Percentiles rank a stretch among this genome's conserved stretches.
Evolutionary conservation across 2,797 vertebrate genomes (phyloP).

Genomic region (Tiaroga cobitis): DNA sequence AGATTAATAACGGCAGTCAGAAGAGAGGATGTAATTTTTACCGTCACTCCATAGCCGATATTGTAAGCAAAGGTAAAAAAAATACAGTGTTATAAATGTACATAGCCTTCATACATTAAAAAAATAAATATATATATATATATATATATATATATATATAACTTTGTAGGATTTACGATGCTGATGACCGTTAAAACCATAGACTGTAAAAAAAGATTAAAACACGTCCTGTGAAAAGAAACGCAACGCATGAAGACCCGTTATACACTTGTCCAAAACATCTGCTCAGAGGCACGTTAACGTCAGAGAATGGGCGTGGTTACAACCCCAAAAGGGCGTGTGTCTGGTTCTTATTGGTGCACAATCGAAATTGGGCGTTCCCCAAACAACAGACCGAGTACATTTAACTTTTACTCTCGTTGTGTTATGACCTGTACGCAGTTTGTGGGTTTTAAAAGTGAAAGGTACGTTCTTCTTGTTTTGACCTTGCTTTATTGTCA

Average conservation of each 20-base stretch:
- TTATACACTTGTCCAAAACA: background rate
- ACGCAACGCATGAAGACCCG: background rate
- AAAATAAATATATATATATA: too few relatives aligned
- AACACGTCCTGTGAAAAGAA: too few relatives aligned
- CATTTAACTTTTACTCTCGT: background rate
- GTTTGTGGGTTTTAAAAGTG: background rate
- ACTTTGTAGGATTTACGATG: too few relatives aligned
- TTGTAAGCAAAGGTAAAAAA: too few relatives aligned
- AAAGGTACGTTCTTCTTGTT: background rate
- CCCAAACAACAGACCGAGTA: background rate
- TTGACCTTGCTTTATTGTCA: background rate
- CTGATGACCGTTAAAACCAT: too few relatives aligned
- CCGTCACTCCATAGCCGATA: too few relatives aligned
- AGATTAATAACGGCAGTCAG: too few relatives aligned
- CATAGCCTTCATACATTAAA: too few relatives aligned
- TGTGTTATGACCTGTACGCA: background rate
- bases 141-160: too few relatives aligned
- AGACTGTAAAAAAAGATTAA: too few relatives aligned
- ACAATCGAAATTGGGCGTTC: constrained; percentile 47
- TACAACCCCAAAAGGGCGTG: constrained; percentile 35
- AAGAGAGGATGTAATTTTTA: too few relatives aligned
- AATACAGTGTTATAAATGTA: too few relatives aligned
- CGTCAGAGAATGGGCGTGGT: background rate
- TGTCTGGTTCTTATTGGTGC: constrained; percentile 58
- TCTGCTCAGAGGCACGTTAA: background rate